Conservation (phyloP, 2,113 vertebrate genomes). For the Rhizomys pruinosus region DNA sequence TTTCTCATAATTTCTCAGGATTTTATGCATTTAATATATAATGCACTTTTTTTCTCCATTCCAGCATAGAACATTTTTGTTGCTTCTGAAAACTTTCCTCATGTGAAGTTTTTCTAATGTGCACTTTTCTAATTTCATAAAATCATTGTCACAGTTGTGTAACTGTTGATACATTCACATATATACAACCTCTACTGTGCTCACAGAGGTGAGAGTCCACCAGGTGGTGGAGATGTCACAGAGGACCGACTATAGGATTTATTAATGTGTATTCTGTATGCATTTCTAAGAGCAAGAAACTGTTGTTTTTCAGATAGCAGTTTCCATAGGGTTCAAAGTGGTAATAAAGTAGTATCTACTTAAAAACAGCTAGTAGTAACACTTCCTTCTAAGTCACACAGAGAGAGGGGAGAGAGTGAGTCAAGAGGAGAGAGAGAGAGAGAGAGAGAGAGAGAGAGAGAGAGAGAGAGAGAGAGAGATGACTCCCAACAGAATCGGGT, state of each 20-base stretch:
- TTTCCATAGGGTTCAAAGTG: background rate
- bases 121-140: background rate
- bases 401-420: background rate
- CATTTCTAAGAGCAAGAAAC: background rate
- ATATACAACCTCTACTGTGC: constrained; percentile 6
- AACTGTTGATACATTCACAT: background rate
- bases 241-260: background rate
- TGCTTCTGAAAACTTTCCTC: background rate
- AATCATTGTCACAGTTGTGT: background rate
- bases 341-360: background rate
- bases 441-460: no score
- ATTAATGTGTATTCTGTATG: background rate
- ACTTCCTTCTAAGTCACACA: background rate
- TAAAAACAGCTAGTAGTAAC: background rate
- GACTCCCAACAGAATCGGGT: background rate
- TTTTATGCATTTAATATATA: background rate
- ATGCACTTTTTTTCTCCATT: background rate
- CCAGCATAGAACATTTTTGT: background rate
- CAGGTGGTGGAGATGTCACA: background rate
- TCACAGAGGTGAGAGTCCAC: background rate
- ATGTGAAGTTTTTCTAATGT: background rate
- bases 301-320: background rate
- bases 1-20: constrained; percentile 4
- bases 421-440: no score
- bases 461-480: background rate